Conservation (phyloP, 2,888 invertebrate species). For the Pseudococcus jackbeardsleyi region DNA sequence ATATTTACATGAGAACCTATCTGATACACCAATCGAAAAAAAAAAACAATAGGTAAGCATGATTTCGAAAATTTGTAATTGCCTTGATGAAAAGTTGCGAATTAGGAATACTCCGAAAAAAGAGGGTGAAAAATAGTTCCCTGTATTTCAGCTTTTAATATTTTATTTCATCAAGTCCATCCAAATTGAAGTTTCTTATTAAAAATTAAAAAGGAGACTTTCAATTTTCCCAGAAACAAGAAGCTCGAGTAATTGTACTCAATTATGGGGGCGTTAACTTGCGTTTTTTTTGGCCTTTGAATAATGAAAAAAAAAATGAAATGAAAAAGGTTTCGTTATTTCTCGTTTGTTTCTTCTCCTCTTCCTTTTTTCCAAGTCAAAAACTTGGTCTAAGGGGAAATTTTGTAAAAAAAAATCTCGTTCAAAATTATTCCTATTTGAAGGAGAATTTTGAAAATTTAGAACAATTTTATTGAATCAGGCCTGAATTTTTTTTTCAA, state of each 20-base stretch:
- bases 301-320: neutral
- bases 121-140: neutral
- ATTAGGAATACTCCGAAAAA: neutral
- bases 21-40: too few species aligned
- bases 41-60: too few species aligned
- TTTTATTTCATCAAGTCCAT: neutral
- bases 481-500: too few species aligned
- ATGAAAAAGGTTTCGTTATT: neutral
- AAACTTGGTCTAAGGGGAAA: too few species aligned
- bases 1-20: too few species aligned
- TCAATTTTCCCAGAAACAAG: neutral
- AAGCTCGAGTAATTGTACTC: neutral
- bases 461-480: too few species aligned
- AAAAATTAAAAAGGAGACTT: neutral
- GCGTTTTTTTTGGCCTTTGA: neutral
- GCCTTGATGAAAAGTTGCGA: too few species aligned
- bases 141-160: neutral
- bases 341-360: neutral
- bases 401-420: too few species aligned
- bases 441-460: too few species aligned
- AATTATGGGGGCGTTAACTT: conserved; percentile 4
- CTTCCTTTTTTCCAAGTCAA: too few species aligned
- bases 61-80: too few species aligned
- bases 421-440: too few species aligned
- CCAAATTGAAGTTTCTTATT: neutral